Base-by-base conservation (phyloP, 2,888 invertebrate genomes). In the Chymomyza amoena region DNA sequence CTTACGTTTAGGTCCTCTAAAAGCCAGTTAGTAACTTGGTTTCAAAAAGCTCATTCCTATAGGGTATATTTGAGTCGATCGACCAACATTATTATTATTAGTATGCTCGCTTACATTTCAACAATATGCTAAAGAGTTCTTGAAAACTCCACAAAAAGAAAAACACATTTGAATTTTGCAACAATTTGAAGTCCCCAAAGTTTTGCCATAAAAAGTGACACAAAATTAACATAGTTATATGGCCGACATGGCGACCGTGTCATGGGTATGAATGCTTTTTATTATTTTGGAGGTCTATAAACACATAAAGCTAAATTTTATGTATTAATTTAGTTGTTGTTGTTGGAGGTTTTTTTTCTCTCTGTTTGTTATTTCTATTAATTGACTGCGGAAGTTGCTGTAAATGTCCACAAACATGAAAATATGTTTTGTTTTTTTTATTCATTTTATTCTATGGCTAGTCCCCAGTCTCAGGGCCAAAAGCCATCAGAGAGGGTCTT, bases 391-490 rank as follows among this genome's bases (percentile, higher is more conserved):
- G 84, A 84, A 84, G 86, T 81, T 72, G 77, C 86, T 84, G 79
- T 83, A 85, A 83, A 85, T 81, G 83, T 85, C 67, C 72, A 73
- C 83, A 85, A 82, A 75, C 85, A 83, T 83, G 85, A 85, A 77
- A 79, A 77, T 79, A 79, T 82, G 79, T 61, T 63, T 73, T 68
- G 39, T 65, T 54, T 45, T 45, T 45, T 45, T 54, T n/a, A 6
- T 54, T 9, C 16, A 18, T 54, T 54, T 54, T 54, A 54, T 51
- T 51, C 13, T 54, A 45, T 45, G 39, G 39, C 13, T 13, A 13
- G 39, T 45, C 32, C 32, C 32, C 32, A 45, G 39, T 13, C 32
- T 32, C 7, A 32, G 32, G 39, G 10, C 39, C 39, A 13, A 13
- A 10, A 45, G 39, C 39, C 39, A 45, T 45, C 39, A 45, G 39